Evolutionary conservation across 2,113 vertebrate genomes (phyloP), one percentile per base, ranked within the genome.

Genomic region (Trachemys scripta): DNA sequence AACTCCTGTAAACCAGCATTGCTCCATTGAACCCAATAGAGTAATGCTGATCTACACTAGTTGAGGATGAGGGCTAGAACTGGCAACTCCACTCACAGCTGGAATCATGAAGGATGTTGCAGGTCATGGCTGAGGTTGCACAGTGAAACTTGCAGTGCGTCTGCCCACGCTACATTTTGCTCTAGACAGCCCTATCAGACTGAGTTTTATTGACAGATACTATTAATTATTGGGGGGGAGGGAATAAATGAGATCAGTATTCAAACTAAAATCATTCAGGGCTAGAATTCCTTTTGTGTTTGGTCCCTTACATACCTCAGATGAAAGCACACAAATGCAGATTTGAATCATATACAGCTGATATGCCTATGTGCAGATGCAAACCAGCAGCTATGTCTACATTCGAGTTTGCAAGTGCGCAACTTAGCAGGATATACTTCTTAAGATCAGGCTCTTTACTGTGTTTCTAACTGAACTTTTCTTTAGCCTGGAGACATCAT

Each of bases 101-200:
- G 31, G 76, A 90, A 79, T 31, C 62, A 78, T 82, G 90, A 82
- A 0, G 14, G 35, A 69, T 93, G 82, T 91, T 93, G 69, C 82
- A 88, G 96, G 92, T 90, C 95, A 97, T 1, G 22, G 49, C 78
- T 82, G 90, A 1, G 3, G n/a, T 81, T 96, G 95, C 75, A 94
- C 25, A 97, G 95, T 93, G 84, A 19, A 93, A 95, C 82, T 96
- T 96, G 96, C 96, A 95, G 94, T 96, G 96, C 84, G 83, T 3
- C 90, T 91, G 38, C 97, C 96, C 90, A 97, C 95, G 49, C 85
- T 94, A 45, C 84, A 88, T 22, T 76, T 25, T 78, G 42, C 42
- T 47, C 24, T 47, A 38, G 69, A 1, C 85, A 80, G 94, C 53
- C 19, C 62, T 92, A 80, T 91, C 92, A 93, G 94, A 94, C 95